Base-by-base conservation (phyloP, 1,140 invertebrate species). In the Brachionus calyciflorus region DNA sequence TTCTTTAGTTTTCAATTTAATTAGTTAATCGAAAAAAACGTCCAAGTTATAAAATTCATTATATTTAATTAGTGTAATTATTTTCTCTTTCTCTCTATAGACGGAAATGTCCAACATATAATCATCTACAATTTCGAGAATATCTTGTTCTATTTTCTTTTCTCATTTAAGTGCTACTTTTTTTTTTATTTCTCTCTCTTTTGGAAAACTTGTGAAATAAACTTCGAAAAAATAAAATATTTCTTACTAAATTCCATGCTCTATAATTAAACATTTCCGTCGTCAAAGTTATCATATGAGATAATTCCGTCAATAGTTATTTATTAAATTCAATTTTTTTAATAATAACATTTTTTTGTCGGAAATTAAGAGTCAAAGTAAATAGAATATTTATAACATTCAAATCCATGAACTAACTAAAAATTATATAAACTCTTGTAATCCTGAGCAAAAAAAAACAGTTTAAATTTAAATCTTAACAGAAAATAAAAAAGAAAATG, bases 271-370 rank as follows among this genome's bases (percentile, higher is more conserved):
- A 60, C 30, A 60, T 37, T 60, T 60, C 55, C 55, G 55, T 28
- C 37, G 19, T 60, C 37, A 30, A 60, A 60, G 55, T 60, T 60
- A 60, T 60, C 55, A 33, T 5, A 33, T 37, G 30, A 65, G 60
- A 65, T 65, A 65, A 65, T 65, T 65, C 60, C 60, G 60, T 37
- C 60, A 65, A 44, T 65, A 65, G 60, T 65, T 65, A 44, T 44
- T 65, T 65, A 44, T 21, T 65, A 37, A 65, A 19, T 37, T 51
- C 12, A 44, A 44, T 55, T 55, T 55, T 21, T 55, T 14, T 55
- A 12, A n/a, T n/a, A n/a, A n/a, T n/a, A n/a, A n/a, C n/a, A n/a
- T n/a, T n/a, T n/a, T 60, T 65, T 65, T 65, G 60, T 41, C 60
- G 60, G 60, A 65, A 65, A 44, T 65, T 37, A n/a, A 60, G 19